Evolutionary conservation across 2,797 vertebrate species (phyloP), one percentile per base, ranked within the genome.

Genomic region (Microtus agrestis): DNA sequence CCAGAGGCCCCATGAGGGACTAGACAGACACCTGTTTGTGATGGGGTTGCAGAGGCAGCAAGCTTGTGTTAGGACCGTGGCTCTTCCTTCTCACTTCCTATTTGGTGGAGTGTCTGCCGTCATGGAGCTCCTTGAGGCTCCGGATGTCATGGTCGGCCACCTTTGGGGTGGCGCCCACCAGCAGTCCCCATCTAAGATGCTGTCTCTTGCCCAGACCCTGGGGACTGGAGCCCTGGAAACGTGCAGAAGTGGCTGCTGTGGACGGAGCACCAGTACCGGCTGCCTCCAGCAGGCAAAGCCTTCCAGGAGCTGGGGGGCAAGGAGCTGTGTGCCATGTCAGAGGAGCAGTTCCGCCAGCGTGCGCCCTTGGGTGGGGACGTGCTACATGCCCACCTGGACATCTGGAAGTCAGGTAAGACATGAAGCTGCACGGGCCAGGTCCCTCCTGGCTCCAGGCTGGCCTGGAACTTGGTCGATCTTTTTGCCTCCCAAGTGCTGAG

Each of bases 181-280:
- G 25, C 17, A 29, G 14, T 17, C 34, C 0, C 0, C 19, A 54
- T 74, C 65, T 71, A 10, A 93, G 27, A 54, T 5, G 29, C 13
- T 90, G 46, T 97, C 61, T 73, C 79, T 91, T 27, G 67, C 79
- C 6, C 92, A 99, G 99, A 99, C 93, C 99, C 99, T 0, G 98
- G 98, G 48, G 99, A 99, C 97, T 99, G 99, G 99, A 99, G 99
- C 98, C 98, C 98, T 0, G 98, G 99, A 29, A 99, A 99, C 0
- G 99, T 99, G 85, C 99, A 99, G 98, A 99, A 99, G 98, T 99
- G 99, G 99, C 99, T 99, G 96, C 98, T 99, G 93, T 99, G 99
- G 99, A 99, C 99, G 0, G 99, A 99, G 95, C 99, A 99, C 97
- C 99, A 99, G 97, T 99, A 99, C 98, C 98, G 99, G 69, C 98